Conservation (phyloP, 2,888 invertebrate genomes). For the Hydroisotoma schaefferi region DNA sequence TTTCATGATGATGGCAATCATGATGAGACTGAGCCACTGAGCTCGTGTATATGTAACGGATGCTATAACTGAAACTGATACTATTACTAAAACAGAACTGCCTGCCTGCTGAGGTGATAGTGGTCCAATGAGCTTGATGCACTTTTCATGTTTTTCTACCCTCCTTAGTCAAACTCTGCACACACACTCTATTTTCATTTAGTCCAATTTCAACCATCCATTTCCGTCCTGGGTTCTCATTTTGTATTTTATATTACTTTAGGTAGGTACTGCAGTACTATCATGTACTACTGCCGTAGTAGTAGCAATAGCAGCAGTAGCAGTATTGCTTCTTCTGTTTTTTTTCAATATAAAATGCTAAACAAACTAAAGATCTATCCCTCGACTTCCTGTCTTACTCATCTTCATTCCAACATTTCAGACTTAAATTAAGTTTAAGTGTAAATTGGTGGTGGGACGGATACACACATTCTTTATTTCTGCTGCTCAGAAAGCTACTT, state of each 20-base stretch:
- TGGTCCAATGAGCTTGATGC: constrained; percentile 29
- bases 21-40: too few relatives aligned
- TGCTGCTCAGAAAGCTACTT: constrained; percentile 1
- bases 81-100: too few relatives aligned
- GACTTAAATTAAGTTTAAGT: constrained; percentile 33
- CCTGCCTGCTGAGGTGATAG: too few relatives aligned
- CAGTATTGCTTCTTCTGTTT: background rate
- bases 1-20: too few relatives aligned
- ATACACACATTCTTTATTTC: constrained; percentile 12
- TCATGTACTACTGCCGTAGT: background rate
- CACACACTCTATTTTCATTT: constrained; percentile 44
- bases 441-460: constrained; percentile 28
- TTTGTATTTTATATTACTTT: too few relatives aligned
- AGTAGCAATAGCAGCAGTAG: background rate
- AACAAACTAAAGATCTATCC: background rate
- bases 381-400: background rate
- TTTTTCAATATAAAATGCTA: too few relatives aligned
- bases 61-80: too few relatives aligned
- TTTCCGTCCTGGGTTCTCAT: constrained; percentile 18
- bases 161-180: constrained; percentile 24
- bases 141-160: constrained; percentile 43
- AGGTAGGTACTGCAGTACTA: background rate
- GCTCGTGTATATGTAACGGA: too few relatives aligned
- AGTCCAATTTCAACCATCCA: constrained; percentile 39
- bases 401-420: constrained; percentile 10